These are phyloP conservation scores for Drymodes brunneopygia DNA, from an alignment of 2,113 vertebrate species.

Conservation along the genomic window DNA sequence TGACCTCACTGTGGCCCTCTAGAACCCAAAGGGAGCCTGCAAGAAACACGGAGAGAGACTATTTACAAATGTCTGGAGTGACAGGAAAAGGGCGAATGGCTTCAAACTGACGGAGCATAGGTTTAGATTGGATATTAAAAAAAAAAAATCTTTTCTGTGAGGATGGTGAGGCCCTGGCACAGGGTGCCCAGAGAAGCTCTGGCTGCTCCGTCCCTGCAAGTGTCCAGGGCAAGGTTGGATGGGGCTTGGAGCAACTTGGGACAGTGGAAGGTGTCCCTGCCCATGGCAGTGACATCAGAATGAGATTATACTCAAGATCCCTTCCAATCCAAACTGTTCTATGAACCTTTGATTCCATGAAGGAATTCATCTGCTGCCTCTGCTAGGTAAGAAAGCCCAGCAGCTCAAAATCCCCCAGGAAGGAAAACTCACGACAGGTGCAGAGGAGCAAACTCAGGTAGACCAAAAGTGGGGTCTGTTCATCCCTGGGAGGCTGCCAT, in stretches of 20 bases:
- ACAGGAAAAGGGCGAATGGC: not conserved
- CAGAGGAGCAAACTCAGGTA: not conserved
- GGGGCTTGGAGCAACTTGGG: accelerated
- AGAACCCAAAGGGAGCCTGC: not conserved
- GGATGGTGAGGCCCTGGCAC: accelerated
- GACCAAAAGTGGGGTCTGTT: not conserved
- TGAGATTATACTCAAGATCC: not conserved
- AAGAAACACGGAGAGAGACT: not conserved
- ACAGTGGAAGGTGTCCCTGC: accelerated
- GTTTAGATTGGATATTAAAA: not conserved
- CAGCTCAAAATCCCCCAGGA: not conserved
- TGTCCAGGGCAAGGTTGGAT: accelerated
- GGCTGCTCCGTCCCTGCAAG: not conserved
- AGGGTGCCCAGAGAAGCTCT: not conserved
- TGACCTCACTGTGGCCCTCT: not conserved
- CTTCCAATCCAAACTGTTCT: not conserved
- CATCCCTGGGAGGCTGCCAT: not conserved
- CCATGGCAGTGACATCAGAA: not conserved
- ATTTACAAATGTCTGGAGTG: not conserved
- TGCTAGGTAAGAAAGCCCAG: not conserved
- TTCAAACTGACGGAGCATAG: not conserved
- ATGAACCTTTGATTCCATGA: not conserved
- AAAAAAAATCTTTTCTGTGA: not conserved
- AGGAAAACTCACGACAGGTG: not conserved
- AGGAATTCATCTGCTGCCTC: not conserved